A percentile compares a stretch with the other conserved stretches of the same genome.
These are phyloP conservation scores for Tanytarsus gracilentus DNA, from an alignment of 2,888 invertebrate species.

Conservation along the genomic window DNA sequence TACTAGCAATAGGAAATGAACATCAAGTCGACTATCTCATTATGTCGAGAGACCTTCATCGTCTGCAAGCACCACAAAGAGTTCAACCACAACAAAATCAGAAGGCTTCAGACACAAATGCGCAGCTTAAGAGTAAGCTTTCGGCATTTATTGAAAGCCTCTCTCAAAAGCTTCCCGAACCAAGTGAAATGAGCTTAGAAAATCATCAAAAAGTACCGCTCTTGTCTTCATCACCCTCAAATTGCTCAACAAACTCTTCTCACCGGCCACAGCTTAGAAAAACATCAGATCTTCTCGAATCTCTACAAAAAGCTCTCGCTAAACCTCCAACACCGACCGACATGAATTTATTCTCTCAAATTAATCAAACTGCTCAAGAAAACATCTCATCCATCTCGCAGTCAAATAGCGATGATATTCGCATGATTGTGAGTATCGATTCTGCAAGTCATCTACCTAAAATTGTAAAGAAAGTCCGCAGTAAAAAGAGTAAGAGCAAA, in stretches of 20 bases:
- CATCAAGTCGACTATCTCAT: conserved; percentile 50
- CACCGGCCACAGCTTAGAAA: conserved; percentile 32
- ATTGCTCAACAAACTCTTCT: neutral
- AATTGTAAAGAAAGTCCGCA: conserved; percentile 36
- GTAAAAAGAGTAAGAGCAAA: conserved; percentile 34
- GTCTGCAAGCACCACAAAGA: conserved; percentile 29
- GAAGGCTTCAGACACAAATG: neutral
- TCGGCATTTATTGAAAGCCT: conserved; percentile 32
- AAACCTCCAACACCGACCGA: conserved; percentile 25
- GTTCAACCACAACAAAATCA: neutral
- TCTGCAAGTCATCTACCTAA: conserved; percentile 50
- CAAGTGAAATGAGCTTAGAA: neutral
- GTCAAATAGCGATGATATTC: conserved; percentile 36
- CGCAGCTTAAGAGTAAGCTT: conserved; percentile 7
- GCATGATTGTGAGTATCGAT: conserved; percentile 48
- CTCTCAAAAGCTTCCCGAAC: conserved; percentile 31
- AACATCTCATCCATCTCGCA: neutral
- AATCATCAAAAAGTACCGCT: neutral
- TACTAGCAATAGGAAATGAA: conserved; percentile 52
- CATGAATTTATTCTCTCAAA: neutral
- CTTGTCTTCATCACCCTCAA: neutral
- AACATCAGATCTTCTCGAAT: conserved; percentile 40
- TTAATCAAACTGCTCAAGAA: neutral
- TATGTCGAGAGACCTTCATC: conserved; percentile 36
- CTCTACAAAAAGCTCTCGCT: conserved; percentile 39